Conservation (phyloP, 2,797 vertebrate species). For the Acanthurus tractus region DNA sequence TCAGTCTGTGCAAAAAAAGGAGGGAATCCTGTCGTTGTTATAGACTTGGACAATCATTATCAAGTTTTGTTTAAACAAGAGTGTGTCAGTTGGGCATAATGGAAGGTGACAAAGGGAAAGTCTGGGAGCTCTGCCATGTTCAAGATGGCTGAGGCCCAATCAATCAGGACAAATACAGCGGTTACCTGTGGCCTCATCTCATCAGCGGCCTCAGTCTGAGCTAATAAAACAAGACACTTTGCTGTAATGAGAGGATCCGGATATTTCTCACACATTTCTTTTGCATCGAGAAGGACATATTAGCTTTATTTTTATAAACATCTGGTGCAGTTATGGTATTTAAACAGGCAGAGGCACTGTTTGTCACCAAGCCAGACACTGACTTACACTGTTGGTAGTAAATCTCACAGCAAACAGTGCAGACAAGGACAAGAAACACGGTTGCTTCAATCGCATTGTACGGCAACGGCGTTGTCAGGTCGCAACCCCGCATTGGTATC, state of each 20-base stretch:
- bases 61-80: conserved; percentile 49
- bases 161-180: conserved; percentile 44
- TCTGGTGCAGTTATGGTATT: conserved; percentile 46
- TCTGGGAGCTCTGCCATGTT: conserved; percentile 62
- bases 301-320: conserved; percentile 18
- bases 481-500: conserved; percentile 2
- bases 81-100: conserved; percentile 37
- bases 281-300: conserved; percentile 24
- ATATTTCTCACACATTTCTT: conserved; percentile 23
- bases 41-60: conserved; percentile 24
- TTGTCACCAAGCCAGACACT: conserved; percentile 41
- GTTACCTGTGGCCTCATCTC: conserved; percentile 32
- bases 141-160: conserved; percentile 50
- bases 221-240: conserved; percentile 31
- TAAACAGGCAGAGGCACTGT: conserved; percentile 44
- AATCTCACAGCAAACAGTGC: conserved; percentile 42
- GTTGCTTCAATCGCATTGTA: neutral
- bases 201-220: conserved; percentile 28
- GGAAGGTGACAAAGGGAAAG: conserved; percentile 45
- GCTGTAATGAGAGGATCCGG: conserved; percentile 16
- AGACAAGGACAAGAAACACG: conserved; percentile 21
- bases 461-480: conserved; percentile 5
- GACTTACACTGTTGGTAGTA: conserved; percentile 16
- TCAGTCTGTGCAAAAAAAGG: conserved; percentile 14
- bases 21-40: conserved; percentile 22